Evolutionary conservation across 2,888 invertebrate species (phyloP), one percentile per base, ranked within the genome.

Genomic region (Ecliptopera silaceata): DNA sequence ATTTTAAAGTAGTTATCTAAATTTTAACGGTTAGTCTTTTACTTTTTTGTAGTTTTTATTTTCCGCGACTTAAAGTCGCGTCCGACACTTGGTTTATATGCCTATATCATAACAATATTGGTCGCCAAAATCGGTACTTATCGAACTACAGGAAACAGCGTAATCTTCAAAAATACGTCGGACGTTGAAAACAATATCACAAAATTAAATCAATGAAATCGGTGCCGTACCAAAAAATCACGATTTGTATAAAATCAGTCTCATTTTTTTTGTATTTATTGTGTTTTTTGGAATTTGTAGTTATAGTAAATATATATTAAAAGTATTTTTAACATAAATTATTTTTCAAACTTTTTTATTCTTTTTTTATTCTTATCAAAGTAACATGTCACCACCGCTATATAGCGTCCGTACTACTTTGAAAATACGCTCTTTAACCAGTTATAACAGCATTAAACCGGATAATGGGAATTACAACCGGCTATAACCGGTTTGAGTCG

Each of bases 391-490:
- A 10, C 8, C 8, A 6, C 36, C 6, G 17, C 17, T 18, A 11
- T 18, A 39, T 13, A 4, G 2, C 13, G 8, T 13, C 15, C 26
- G 29, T 4, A 13, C 11, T 29, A 6, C 10, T 36, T 15, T 15
- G 8, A n/a, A 44, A 44, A 18, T 17, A n/a, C 5, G 10, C 4
- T 20, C 20, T 26, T 68, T 67, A 75, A 68, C 75, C 74, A 71
- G 73, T 69, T 69, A 69, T 79, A 77, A 79, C 79, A 74, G 80
- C 77, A 80, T 80, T 79, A 79, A 76, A 66, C 77, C 71, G 78
- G 83, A 75, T 78, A 77, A 75, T 71, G 73, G 74, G 74, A 79
- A 77, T 82, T 79, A 81, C 79, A 74, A 68, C 74, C 78, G 72
- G 75, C 60, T 74, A 72, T 65, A 66, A 65, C 66, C 63, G 69